Evolutionary conservation across 2,888 invertebrate genomes (phyloP).

Genomic region (Cheilosia vulpina): DNA sequence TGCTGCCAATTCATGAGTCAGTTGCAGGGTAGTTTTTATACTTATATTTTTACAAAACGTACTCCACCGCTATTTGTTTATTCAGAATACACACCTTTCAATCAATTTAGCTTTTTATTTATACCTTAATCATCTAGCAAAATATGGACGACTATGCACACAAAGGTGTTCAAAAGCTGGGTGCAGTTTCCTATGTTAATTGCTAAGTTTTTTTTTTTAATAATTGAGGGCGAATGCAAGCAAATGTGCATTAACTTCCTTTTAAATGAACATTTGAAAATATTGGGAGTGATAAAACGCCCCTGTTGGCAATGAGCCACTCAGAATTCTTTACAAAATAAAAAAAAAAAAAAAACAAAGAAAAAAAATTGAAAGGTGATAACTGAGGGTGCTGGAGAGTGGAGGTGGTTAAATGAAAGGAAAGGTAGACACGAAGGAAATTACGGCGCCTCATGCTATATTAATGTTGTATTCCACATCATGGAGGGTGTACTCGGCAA

Average conservation of each 20-base stretch:
- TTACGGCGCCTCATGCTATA: conserved; percentile 33
- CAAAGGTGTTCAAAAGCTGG: conserved; percentile 9
- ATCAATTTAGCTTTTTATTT: not conserved
- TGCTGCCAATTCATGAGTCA: conserved; percentile 7
- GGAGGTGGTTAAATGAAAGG: conserved; percentile 10
- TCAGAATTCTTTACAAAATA: not conserved
- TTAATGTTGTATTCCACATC: not conserved
- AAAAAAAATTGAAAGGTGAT: conserved; percentile 11
- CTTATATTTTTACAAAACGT: too few species aligned
- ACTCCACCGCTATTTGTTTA: too few species aligned
- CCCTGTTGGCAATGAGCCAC: not conserved
- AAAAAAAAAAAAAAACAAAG: not conserved
- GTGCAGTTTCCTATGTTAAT: conserved; percentile 32
- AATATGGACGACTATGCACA: not conserved
- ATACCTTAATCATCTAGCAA: conserved; percentile 32
- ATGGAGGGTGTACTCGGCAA: conserved; percentile 4
- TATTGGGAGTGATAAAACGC: conserved; percentile 28
- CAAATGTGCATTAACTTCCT: conserved; percentile 46
- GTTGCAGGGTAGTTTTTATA: not conserved
- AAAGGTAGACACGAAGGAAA: conserved; percentile 25
- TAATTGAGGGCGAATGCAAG: conserved; percentile 26
- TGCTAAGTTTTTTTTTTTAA: conserved; percentile 17
- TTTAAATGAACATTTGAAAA: conserved; percentile 52
- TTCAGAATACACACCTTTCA: not conserved
- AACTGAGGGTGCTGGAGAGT: not conserved